phyloP scores from a whole-genome alignment of 1,140 invertebrate genomes.

The Drosophila melanogaster region Release_6_plus_ISO1_MT NC_004354.4:4325501-4326000 shows the following conservation, averaged over 20 bases:
- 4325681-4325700: too few species aligned
- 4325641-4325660: conserved; percentile 14
- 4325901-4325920: conserved; percentile 1
- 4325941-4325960: conserved; percentile 23
- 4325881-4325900: not conserved
- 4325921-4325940: conserved; percentile 11
- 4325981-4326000: conserved; percentile 35
- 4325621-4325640: conserved; percentile 21
- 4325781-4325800: not conserved
- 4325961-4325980: conserved; percentile 10
- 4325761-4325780: not conserved
- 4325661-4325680: not conserved
- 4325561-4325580: conserved; percentile 26
- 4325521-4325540: conserved; percentile 37
- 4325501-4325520: conserved; percentile 33
- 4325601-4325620: conserved; percentile 32
- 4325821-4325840: too few species aligned
- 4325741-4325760: not conserved
- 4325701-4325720: too few species aligned
- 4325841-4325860: not conserved
- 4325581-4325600: conserved; percentile 26
- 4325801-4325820: not conserved
- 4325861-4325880: not conserved
- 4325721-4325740: too few species aligned
- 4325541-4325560: conserved; percentile 27